Evolutionary conservation across 1,140 invertebrate genomes (phyloP), one percentile per base, ranked within the genome.

Genomic region (Ceratina calcarata): DNA sequence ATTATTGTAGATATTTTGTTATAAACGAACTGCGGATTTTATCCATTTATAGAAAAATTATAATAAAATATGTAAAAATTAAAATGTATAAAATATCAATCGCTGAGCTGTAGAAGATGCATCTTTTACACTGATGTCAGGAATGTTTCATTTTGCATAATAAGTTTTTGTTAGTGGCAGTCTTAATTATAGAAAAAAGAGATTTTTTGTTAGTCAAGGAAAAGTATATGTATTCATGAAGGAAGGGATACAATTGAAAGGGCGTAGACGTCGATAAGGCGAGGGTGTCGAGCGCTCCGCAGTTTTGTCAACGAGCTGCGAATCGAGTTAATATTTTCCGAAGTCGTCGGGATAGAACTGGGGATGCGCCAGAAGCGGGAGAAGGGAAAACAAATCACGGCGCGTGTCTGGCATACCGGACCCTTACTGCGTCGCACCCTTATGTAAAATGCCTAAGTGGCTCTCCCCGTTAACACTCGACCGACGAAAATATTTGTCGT

Each of bases 341-440:
- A 75, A 72, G 72, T 57, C 68, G 78, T 16, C 58, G 62, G 70
- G 69, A 58, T 78, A 70, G 72, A 71, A 71, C 72, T 66, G 73
- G 81, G 78, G 61, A 49, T 24, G 70, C 37, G 37, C 37, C 37
- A 45, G 27, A 32, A 32, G 45, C 74, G 27, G 65, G 67, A 87
- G 82, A 81, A 86, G 89, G 84, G 87, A 87, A 90, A 91, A 91
- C 89, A 92, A 92, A 92, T 92, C 91, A 91, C 90, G 77, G 81
- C 88, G 90, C 91, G 89, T 91, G 91, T 90, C 88, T 91, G 83
- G 87, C 90, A 92, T 92, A 91, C 91, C 91, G 89, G 89, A 91
- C 88, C 88, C 89, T 91, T 90, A 77, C 85, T 85, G 74, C 85
- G 86, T 89, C 85, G 86, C 89, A 91, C 91, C 91, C 91, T 91